phyloP scores from a whole-genome alignment of 2,797 vertebrate genomes.

The Tympanoctomys barrerae region DNA sequence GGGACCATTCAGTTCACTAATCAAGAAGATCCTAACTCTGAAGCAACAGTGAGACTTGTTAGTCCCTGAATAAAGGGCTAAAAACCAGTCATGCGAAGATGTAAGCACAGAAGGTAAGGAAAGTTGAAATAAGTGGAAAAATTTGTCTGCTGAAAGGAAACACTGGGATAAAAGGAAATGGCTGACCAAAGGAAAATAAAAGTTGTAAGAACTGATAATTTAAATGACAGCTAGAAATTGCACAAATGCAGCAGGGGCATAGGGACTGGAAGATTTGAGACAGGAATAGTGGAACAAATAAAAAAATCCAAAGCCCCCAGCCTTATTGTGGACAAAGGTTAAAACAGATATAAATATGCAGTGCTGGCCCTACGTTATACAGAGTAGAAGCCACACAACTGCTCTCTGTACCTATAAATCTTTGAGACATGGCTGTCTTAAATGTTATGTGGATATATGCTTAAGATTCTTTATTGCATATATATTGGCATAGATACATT shows the following conservation, averaged over 20 bases:
- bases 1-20: conserved; percentile 60
- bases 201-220: background rate
- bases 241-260: background rate
- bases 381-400: background rate
- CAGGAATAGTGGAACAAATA: background rate
- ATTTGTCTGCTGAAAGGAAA: background rate
- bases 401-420: background rate
- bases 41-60: background rate
- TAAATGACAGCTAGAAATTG: background rate
- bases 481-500: background rate
- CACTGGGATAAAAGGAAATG: background rate
- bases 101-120: conserved; percentile 21
- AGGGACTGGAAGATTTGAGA: background rate
- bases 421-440: background rate
- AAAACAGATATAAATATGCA: background rate
- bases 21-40: conserved; percentile 21
- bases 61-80: conserved; percentile 44
- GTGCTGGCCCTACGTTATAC: background rate
- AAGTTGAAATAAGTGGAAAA: conserved; percentile 56
- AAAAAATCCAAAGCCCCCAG: background rate
- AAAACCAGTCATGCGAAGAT: conserved; percentile 17
- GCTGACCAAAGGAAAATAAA: conserved; percentile 15
- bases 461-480: background rate
- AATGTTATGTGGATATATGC: background rate
- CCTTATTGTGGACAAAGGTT: background rate